phyloP scores from a whole-genome alignment of 2,888 invertebrate genomes.

The Tetanocera ferruginea region DNA sequence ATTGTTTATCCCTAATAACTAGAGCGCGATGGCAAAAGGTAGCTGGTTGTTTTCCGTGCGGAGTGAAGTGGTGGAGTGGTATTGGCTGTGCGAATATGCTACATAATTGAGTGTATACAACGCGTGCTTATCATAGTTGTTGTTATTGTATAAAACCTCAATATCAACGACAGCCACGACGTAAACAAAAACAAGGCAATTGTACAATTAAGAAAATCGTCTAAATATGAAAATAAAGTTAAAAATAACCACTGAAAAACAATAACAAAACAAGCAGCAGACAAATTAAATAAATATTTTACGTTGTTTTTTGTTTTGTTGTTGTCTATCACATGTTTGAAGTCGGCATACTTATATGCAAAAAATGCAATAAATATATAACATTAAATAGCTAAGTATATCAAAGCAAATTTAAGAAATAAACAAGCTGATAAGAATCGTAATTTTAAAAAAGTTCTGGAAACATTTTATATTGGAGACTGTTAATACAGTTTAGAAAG shows the following conservation, averaged over 20 bases:
- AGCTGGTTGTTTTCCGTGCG: background rate
- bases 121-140: background rate
- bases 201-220: conserved; percentile 6
- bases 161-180: conserved; percentile 10
- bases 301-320: background rate
- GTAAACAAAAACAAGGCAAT: conserved; percentile 26
- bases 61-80: background rate
- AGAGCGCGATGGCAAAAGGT: background rate
- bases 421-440: no score
- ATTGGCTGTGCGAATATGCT: background rate
- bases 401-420: no score
- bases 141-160: conserved; percentile 2
- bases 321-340: no score
- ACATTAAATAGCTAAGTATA: no score
- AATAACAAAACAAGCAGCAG: background rate
- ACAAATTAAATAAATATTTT: background rate
- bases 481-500: no score
- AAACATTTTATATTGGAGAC: no score
- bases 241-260: background rate
- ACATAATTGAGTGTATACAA: background rate
- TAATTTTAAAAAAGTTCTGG: no score
- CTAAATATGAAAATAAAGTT: background rate
- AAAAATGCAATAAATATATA: background rate
- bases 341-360: no score
- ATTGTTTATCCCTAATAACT: conserved; percentile 7